A percentile compares a stretch with the other conserved stretches of the same genome.
These are phyloP conservation scores for Thaumetopoea pityocampa DNA, from an alignment of 1,140 invertebrate species.

Conservation along the genomic window DNA sequence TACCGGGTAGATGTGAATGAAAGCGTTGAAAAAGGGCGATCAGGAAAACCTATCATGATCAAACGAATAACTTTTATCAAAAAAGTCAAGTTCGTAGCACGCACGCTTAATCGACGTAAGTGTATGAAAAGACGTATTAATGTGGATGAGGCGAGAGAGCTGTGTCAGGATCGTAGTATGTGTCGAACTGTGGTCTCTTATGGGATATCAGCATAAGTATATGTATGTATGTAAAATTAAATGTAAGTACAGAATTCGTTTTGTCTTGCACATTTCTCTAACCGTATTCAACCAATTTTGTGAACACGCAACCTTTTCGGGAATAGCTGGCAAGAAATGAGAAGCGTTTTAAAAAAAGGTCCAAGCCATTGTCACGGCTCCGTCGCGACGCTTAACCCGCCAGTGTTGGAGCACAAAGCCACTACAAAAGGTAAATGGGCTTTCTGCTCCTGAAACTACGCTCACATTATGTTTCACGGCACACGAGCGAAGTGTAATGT, in stretches of 20 bases:
- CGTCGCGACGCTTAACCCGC: constrained; percentile 50
- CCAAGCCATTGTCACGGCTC: constrained; percentile 39
- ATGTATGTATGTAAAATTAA: no score
- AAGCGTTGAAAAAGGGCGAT: no score
- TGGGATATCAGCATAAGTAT: no score
- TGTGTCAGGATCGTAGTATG: no score
- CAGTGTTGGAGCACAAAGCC: constrained; percentile 47
- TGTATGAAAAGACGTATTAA: no score
- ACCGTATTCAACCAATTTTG: constrained; percentile 23
- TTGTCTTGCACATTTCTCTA: constrained; percentile 21
- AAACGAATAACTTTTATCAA: no score
- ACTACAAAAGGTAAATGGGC: constrained; percentile 56
- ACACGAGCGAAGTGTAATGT: constrained; percentile 24
- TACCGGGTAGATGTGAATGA: no score
- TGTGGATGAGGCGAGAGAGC: no score
- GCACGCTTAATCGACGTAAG: no score
- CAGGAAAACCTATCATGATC: no score
- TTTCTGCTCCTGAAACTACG: constrained; percentile 46
- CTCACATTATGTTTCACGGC: constrained; percentile 40
- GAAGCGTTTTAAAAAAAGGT: constrained; percentile 47
- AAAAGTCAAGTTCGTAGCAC: no score
- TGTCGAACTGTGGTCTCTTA: no score
- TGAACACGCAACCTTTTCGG: constrained; percentile 28
- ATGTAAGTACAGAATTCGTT: constrained; percentile 7
- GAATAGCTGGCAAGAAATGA: constrained; percentile 34